These are phyloP conservation scores for Montipora efflorescens DNA, from an alignment of 64 coral and sea anemone species.

Conservation along the genomic window DNA sequence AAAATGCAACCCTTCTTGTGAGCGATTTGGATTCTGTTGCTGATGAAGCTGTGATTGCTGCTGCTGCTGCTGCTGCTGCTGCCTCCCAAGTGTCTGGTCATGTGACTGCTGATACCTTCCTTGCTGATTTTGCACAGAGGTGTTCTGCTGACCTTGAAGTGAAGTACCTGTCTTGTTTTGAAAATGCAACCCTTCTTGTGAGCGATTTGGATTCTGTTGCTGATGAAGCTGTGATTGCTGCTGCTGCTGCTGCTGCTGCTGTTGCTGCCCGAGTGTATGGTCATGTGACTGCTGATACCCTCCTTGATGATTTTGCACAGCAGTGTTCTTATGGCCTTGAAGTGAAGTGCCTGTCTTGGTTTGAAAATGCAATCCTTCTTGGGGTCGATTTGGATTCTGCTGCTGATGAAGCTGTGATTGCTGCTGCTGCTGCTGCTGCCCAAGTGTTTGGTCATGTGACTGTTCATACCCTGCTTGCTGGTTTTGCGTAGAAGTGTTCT, in stretches of 20 bases:
- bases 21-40: not conserved
- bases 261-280: not conserved
- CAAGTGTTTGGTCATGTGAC: not conserved
- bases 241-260: not conserved
- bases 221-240: not conserved
- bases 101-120: not conserved
- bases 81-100: not conserved
- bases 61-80: not conserved
- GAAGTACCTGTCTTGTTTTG: not conserved
- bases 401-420: slow-evolving; percentile 14
- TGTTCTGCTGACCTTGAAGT: not conserved
- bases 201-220: not conserved
- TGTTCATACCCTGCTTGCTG: not conserved
- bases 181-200: not conserved
- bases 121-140: not conserved
- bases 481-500: slow-evolving; percentile 3
- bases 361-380: not conserved
- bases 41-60: not conserved
- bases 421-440: not conserved
- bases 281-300: not conserved
- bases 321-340: not conserved
- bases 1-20: not conserved
- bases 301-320: not conserved
- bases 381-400: not conserved
- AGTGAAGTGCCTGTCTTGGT: not conserved